phyloP scores from a whole-genome alignment of 2,113 vertebrate genomes.

The Piprites chloris region DNA sequence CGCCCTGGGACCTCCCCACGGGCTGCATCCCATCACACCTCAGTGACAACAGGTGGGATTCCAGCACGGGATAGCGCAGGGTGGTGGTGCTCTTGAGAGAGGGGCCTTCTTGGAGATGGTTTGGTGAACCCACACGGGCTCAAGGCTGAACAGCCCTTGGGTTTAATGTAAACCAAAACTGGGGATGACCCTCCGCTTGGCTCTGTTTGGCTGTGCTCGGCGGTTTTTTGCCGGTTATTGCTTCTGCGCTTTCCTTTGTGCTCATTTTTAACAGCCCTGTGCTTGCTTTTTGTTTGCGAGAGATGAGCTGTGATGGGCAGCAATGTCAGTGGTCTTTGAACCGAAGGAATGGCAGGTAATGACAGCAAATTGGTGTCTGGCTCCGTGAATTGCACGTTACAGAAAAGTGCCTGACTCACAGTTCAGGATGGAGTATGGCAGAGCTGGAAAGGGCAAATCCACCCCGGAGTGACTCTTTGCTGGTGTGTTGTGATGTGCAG shows the following conservation, averaged over 20 bases:
- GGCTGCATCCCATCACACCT: fast-evolving
- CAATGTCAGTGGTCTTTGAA: not conserved
- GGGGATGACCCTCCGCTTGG: not conserved
- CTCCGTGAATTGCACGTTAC: not conserved
- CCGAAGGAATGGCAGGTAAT: not conserved
- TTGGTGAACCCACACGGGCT: fast-evolving
- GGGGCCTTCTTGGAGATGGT: fast-evolving
- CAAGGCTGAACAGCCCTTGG: not conserved
- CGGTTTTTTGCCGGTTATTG: not conserved
- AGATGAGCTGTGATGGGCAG: not conserved
- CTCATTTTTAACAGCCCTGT: not conserved
- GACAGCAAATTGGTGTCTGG: not conserved
- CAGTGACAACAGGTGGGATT: not conserved
- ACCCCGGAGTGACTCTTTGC: fast-evolving
- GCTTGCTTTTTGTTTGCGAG: not conserved
- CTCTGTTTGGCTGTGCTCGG: fast-evolving
- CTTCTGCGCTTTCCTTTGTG: not conserved
- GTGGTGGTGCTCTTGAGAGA: not conserved
- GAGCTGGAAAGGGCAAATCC: not conserved
- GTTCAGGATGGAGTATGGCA: not conserved
- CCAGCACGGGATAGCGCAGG: fast-evolving
- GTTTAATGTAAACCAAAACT: fast-evolving
- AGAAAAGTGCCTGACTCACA: not conserved
- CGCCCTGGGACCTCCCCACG: fast-evolving
- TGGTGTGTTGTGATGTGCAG: not conserved